A percentile compares a stretch with the other conserved stretches of the same genome.
Conservation (phyloP, 2,113 vertebrate species). For the Garra rufa region DNA sequence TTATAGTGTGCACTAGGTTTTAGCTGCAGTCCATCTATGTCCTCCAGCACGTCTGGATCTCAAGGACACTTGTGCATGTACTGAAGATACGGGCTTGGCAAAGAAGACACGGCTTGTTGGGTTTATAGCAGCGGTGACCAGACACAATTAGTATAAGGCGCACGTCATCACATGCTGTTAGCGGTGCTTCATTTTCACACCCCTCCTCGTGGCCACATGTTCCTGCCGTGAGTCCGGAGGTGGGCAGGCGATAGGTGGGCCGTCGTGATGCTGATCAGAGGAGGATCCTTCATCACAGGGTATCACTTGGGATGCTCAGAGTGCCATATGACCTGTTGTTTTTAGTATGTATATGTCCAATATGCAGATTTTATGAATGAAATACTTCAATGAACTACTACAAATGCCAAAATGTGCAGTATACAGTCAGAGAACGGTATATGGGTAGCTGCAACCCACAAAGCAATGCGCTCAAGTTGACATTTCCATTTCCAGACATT, state of each 20-base stretch:
- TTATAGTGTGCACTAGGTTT: neutral
- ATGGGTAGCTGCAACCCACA: neutral
- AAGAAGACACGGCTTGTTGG: neutral
- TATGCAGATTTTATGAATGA: neutral
- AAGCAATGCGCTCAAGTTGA: neutral
- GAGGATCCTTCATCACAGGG: neutral
- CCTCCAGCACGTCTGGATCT: neutral
- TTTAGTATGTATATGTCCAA: neutral
- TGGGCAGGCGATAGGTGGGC: constrained; percentile 1
- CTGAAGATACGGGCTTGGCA: neutral
- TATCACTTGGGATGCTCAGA: neutral
- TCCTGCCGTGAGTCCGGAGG: constrained; percentile 26
- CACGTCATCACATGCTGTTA: constrained; percentile 1
- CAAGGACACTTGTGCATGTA: constrained; percentile 16
- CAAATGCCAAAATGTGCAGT: neutral
- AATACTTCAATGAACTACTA: neutral
- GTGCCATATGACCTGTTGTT: neutral
- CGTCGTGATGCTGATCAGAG: neutral
- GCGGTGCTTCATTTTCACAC: neutral
- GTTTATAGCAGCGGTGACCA: constrained; percentile 1
- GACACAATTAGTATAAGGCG: constrained; percentile 10
- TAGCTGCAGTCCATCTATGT: neutral
- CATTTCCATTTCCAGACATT: neutral
- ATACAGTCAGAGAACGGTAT: neutral
- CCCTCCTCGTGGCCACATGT: constrained; percentile 11